These are phyloP conservation scores for Tryphoninae sp. DNA, from an alignment of 2,888 invertebrate genomes.

Conservation along the genomic window DNA sequence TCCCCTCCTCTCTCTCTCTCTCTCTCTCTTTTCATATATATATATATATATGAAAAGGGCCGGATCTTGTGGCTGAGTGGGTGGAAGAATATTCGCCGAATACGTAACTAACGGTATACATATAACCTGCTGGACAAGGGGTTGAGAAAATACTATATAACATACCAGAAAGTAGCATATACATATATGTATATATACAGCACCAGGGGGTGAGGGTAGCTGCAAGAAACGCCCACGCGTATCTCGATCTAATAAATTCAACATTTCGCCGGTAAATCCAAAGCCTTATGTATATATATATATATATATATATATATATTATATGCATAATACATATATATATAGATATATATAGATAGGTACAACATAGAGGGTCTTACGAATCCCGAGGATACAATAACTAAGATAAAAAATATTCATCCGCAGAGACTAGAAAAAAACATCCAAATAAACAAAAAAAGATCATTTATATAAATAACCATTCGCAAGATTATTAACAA, in stretches of 20 bases:
- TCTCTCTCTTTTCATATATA: constrained; percentile 47
- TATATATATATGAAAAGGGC: constrained; percentile 57
- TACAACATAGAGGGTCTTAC: constrained; percentile 13
- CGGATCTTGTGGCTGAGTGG: constrained; percentile 74
- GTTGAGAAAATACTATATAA: constrained; percentile 40
- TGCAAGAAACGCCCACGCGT: constrained; percentile 79
- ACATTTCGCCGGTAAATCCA: constrained; percentile 74
- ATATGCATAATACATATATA: constrained; percentile 6
- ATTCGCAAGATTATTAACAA: not conserved
- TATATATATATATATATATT: constrained; percentile 2
- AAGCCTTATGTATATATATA: constrained; percentile 23
- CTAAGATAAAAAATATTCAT: constrained; percentile 32
- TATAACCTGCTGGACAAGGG: constrained; percentile 37
- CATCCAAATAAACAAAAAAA: not conserved
- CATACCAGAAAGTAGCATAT: constrained; percentile 7
- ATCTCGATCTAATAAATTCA: constrained; percentile 82
- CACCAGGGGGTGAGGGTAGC: constrained; percentile 66
- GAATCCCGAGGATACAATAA: constrained; percentile 36
- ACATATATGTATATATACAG: constrained; percentile 24
- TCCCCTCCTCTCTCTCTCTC: constrained; percentile 43
- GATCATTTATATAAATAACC: not conserved
- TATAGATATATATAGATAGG: not conserved
- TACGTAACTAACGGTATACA: constrained; percentile 65
- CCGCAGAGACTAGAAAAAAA: constrained; percentile 25
- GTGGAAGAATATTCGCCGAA: constrained; percentile 60